Base-by-base conservation (phyloP, 1,140 invertebrate genomes). In the Drosophila parabipectinata region DNA sequence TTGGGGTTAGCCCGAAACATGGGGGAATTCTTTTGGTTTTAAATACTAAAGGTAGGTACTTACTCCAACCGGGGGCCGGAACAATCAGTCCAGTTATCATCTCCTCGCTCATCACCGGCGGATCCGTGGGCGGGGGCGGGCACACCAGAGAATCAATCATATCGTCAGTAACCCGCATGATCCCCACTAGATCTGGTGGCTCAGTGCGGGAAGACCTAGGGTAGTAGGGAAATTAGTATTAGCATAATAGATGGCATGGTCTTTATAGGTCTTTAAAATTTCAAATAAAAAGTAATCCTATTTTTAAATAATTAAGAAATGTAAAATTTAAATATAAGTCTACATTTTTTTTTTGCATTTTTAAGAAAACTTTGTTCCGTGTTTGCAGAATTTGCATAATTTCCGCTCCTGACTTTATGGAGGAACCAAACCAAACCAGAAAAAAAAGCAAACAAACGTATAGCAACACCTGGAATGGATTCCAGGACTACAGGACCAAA, bases 11-110 rank as follows among this genome's bases (percentile, higher is more conserved):
- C 32, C 51, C 26, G 5, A 28, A 28, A 28, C 26, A 14, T 18
- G 53, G 32, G 47, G 50, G 54, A 64, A 47, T 56, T 41, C 28
- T 68, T 52, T 45, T 1, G 54, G 14, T 24, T 61, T 39, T 52
- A 15, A 37, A 45, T 45, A 15, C 7, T 45, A 9, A 9, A 18
- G 1, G 14, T 45, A 7, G 37, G 15, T 84, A 93, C 95, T 96
- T 93, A 96, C 96, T 97, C 96, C 96, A 97, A 82, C 96, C 96
- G 28, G 98, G 98, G 50, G 98, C 97, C 24, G 98, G 98, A 48
- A 99, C 98, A 90, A 99, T 99, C 80, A 99, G 94, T 63, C 97
- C 97, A 37, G 97, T 97, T 80, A 99, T 98, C 95, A 98, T 97
- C 93, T 98, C 97, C 90, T 99, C 98, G 84, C 96, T 97, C 92